These are phyloP conservation scores for Hydropsyche betteni DNA, from an alignment of 2,888 invertebrate genomes.

Conservation along the genomic window DNA sequence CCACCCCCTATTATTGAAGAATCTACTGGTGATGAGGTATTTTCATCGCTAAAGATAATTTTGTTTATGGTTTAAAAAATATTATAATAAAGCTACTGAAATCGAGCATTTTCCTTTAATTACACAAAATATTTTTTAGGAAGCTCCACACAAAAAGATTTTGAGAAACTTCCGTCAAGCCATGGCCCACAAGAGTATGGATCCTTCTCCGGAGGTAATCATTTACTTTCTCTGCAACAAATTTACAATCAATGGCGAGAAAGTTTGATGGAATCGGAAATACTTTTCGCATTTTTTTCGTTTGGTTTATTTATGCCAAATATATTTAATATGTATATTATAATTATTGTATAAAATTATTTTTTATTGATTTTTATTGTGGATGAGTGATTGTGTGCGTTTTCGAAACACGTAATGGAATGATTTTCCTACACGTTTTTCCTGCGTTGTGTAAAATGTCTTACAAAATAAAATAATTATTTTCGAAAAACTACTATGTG, in stretches of 20 bases:
- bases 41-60: neutral
- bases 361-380: constrained; percentile 1
- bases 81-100: constrained; percentile 5
- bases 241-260: constrained; percentile 63
- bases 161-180: constrained; percentile 67
- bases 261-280: constrained; percentile 53
- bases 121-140: constrained; percentile 55
- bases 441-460: constrained; percentile 22
- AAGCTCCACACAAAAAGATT: constrained; percentile 71
- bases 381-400: constrained; percentile 7
- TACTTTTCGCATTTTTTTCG: constrained; percentile 17
- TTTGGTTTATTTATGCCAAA: neutral
- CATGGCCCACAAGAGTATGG: constrained; percentile 60
- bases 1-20: constrained; percentile 58
- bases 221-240: constrained; percentile 67
- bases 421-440: constrained; percentile 28
- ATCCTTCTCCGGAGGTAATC: constrained; percentile 62
- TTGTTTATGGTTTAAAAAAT: neutral
- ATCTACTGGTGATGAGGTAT: constrained; percentile 52
- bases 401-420: constrained; percentile 22
- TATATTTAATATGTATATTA: constrained; percentile 13
- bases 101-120: constrained; percentile 46
- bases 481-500: constrained; percentile 30
- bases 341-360: constrained; percentile 8
- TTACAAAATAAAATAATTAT: constrained; percentile 34